Evolutionary conservation across 2,113 vertebrate genomes (phyloP), one percentile per base, ranked within the genome.

Genomic region (Fulica atra): DNA sequence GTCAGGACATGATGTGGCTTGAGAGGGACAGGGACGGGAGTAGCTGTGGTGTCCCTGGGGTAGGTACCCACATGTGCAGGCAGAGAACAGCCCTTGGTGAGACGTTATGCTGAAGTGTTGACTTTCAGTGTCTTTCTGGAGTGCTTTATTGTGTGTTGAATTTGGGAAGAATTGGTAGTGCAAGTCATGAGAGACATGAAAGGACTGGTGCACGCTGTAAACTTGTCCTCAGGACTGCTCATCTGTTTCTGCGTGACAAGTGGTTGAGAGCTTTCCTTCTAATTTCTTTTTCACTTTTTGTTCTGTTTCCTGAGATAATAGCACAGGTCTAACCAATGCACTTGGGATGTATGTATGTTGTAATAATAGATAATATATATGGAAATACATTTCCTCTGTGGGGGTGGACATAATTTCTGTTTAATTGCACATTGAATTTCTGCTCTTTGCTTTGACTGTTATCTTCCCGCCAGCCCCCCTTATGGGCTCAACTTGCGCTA

Each of bases 71-170:
- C 1, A 9, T 6, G 1, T 2, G 5, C 9, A 13, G 46, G 40
- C 31, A 40, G 46, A 44, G 48, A 68, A 11, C 16, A 29, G 10
- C 14, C 24, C 14, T 40, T 33, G 29, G 40, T 3, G 5, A 10
- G 4, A 25, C 7, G 0, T 21, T 31, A 21, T 1, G 3, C 23
- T 31, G n/a, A 20, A n/a, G 16, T 1, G 2, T n/a, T 63, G 61
- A 9, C 40, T 54, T 54, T 24, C 46, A 21, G 13, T 31, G 31
- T 66, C 31, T 51, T 44, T 70, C 20, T 54, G 44, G 25, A n/a
- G n/a, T 51, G 26, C 56, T 74, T 64, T 57, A 17, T 26, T 51
- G 20, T 29, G 35, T 23, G 28, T 16, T 11, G 15, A 50, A 3
- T 50, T 71, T 60, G 28, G 64, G 63, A 65, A 28, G 35, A 74